Base-by-base conservation (phyloP, 2,888 invertebrate genomes). In the Rugalucina vietnamica region DNA sequence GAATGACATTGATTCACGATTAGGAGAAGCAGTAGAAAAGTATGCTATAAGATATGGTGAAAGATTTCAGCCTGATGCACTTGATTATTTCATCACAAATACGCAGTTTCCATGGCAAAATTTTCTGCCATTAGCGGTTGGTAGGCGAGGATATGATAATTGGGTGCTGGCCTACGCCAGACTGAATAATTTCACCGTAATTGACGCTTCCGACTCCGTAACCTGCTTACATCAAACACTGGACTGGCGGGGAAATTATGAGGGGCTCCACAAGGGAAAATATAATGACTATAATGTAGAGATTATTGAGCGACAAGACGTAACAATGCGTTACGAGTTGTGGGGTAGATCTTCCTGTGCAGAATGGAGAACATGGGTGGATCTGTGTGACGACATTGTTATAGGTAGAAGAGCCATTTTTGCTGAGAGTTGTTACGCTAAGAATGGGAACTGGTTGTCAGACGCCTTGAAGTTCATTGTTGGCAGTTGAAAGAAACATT, bases 31-130 rank as follows among this genome's bases (percentile, higher is more conserved):
- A 27, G 39, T 89, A 10, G 74, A 77, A n/a, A 29, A 32, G 1
- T 43, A 75, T 34, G 85, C 84, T 29, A 14, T 37, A 1, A 39
- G 50, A 3, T 69, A 73, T 50, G 89, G 87, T 8, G 50, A 37
- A 27, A 74, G 87, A 12, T 89, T 89, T 37, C 82, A 82, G 34
- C 43, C 84, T 8, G 85, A 87, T 70, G 89, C 89, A 21, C 76
- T 81, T 49, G 89, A 89, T 50, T 89, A 87, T 71, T 89, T 89
- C 75, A 87, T 89, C 18, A 87, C 89, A 12, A 79, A 84, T 50
- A 60, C 36, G 37, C 34, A 72, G 14, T 89, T 80, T 70, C 87
- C 87, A 27, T 89, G 89, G 89, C 34, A 80, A 21, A 79, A 43
- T 2, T 79, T 89, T 37, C 78, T 85, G 21, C 84, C 85, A 12